Evolutionary conservation across 92 coral and sea anemone genomes (phyloP).

Genomic region (Heteractis magnifica): DNA sequence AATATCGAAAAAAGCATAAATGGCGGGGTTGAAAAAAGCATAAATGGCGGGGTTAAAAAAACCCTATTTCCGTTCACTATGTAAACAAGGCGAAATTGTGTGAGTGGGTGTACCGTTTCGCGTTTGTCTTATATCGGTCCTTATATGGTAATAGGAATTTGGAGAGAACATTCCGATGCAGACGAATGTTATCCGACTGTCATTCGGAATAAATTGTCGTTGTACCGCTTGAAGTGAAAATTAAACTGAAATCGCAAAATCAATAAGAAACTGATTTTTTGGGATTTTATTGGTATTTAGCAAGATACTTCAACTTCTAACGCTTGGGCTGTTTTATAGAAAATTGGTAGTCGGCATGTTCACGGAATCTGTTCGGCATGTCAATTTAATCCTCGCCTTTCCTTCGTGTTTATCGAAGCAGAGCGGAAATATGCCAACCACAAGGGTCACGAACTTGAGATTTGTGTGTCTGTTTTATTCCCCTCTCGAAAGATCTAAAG

Average conservation of each 20-base stretch:
- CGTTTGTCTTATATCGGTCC: conserved; percentile 11
- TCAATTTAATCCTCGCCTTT: conserved; percentile 13
- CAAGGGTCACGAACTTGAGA: conserved; percentile 39
- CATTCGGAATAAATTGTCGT: background rate
- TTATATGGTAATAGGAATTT: conserved; percentile 30
- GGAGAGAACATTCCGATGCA: conserved; percentile 36
- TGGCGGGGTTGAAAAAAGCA: too few relatives aligned
- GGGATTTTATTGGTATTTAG: background rate
- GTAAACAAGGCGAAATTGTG: too few relatives aligned
- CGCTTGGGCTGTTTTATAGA: background rate
- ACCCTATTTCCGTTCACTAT: too few relatives aligned
- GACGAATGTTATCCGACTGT: conserved; percentile 37
- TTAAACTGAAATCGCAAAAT: background rate
- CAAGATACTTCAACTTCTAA: background rate
- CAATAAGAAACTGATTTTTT: background rate
- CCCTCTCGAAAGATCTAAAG: background rate
- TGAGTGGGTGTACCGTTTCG: background rate
- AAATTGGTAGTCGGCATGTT: background rate
- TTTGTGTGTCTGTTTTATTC: conserved; percentile 6
- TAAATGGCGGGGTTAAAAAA: too few relatives aligned
- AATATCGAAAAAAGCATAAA: too few relatives aligned
- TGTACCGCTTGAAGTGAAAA: background rate
- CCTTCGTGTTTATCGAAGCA: conserved; percentile 45
- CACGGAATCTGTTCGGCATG: conserved; percentile 33
- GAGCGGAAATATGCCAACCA: conserved; percentile 41